Evolutionary conservation across 2,113 vertebrate species (phyloP).

Genomic region (Colossoma macropomum): DNA sequence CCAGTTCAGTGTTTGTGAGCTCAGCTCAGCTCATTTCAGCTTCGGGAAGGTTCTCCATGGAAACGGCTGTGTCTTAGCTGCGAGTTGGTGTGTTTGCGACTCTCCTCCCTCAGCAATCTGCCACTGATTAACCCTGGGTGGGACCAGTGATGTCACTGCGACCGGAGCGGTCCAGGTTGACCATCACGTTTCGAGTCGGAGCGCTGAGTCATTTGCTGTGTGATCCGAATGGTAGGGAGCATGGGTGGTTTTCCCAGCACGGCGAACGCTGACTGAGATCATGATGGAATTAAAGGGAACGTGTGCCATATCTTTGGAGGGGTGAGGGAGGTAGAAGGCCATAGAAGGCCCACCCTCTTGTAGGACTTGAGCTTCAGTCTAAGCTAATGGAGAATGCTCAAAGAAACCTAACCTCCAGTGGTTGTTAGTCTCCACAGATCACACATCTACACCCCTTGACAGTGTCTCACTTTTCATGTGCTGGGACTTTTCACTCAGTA

Average conservation of each 20-base stretch:
- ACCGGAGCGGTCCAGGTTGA: slow-evolving; percentile 72
- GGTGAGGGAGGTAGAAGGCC: slow-evolving; percentile 17
- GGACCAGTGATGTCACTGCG: slow-evolving; percentile 76
- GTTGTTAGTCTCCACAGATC: slow-evolving; percentile 30
- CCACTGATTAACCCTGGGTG: slow-evolving; percentile 77
- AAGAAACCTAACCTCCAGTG: slow-evolving; percentile 19
- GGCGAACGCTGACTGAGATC: slow-evolving; percentile 59
- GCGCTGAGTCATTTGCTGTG: slow-evolving; percentile 68
- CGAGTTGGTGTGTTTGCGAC: slow-evolving; percentile 50
- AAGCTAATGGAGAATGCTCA: slow-evolving; percentile 19
- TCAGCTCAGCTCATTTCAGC: not conserved
- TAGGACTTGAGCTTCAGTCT: slow-evolving; percentile 19
- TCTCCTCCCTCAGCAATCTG: slow-evolving; percentile 69
- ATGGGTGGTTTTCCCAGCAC: slow-evolving; percentile 51
- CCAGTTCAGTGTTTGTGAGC: not conserved
- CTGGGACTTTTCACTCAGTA: slow-evolving; percentile 51
- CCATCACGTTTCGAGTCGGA: slow-evolving; percentile 66
- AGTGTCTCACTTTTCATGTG: slow-evolving; percentile 61
- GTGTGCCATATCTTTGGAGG: slow-evolving; percentile 52
- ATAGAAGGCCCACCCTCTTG: slow-evolving; percentile 41
- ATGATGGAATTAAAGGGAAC: slow-evolving; percentile 54
- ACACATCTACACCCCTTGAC: slow-evolving; percentile 26
- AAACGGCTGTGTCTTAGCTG: slow-evolving; percentile 44
- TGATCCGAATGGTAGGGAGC: slow-evolving; percentile 63
- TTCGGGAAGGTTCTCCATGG: slow-evolving; percentile 25